Evolutionary conservation across 2,113 vertebrate genomes (phyloP), one percentile per base, ranked within the genome.

Genomic region (Sporophila hypoxantha): DNA sequence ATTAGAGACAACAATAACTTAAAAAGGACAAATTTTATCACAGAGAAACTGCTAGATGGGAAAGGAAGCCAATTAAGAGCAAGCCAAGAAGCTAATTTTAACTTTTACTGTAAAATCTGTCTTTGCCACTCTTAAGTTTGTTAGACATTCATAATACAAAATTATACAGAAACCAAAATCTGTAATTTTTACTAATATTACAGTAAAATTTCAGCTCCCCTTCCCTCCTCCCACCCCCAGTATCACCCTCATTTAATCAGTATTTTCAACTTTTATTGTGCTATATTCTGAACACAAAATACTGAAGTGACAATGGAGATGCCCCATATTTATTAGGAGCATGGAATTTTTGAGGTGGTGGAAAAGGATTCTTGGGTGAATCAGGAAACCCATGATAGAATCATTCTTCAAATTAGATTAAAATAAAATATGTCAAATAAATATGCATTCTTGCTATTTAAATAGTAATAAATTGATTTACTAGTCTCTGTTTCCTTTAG

Each of bases 201-300:
- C 62, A 74, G 14, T 1, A 17, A 7, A 66, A 74, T n/a, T 81
- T 81, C n/a, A 87, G 2, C 3, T 56, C 8, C 5, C 6, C 4
- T 37, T 5, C 9, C 11, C 14, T 25, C 8, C 1, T 8, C 2
- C 1, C 7, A 12, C 1, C 26, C 3, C 5, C 3, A 14, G 4
- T 34, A 85, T 60, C 23, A 53, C 15, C 4, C 14, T 57, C 6
- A 69, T 76, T 61, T 77, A 19, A 66, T 30, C 30, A 39, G 9
- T 57, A 74, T 42, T 87, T 86, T 23, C 26, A 39, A 27, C 2
- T 46, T 23, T 7, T 27, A 16, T 36, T 47, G 23, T n/a, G 3
- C 5, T 18, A 44, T 25, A 36, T 32, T 56, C 12, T 39, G 42
- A 80, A 64, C 3, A 55, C 5, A 42, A 49, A 34, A 61, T 44